Evolutionary conservation across 2,113 vertebrate species (phyloP), one percentile per base, ranked within the genome.

Genomic region (Neolamprologus longior): DNA sequence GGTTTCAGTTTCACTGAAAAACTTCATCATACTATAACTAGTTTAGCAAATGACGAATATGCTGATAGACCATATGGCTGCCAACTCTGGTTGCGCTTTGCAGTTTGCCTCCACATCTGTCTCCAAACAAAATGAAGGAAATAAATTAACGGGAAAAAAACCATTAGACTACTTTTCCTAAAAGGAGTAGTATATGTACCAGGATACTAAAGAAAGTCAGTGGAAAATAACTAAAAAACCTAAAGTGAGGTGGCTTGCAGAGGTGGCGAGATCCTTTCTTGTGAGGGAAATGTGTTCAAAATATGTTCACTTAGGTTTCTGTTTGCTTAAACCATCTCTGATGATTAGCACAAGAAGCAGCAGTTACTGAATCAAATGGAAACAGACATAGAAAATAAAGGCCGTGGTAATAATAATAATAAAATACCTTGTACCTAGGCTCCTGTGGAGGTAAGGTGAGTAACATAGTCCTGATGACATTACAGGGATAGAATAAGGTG

Each of bases 61-160:
- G 57, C 28, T 61, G 73, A 81, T 28, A 66, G 40, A 57, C 63
- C 73, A 54, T 81, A 78, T 83, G 80, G 76, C 83, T 85, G 54
- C 73, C 55, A 80, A 82, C 82, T 89, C 21, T 3, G 35, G 21
- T 78, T 68, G 35, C 3, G 3, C 52, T 87, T 58, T 53, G 15
- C 80, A 57, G 76, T 54, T 83, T 81, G 86, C 66, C 66, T 88
- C 63, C 21, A 79, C 85, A 90, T 85, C 83, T 89, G 89, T 80
- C 80, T 53, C 7, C 15, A 31, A 76, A 85, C 71, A 68, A 68
- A 83, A 83, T 11, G 35, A n/a, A 80, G 24, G 35, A 85, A 80
- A 84, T 63, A 4, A 37, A 68, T 14, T 7, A 85, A 68, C 4
- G 21, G 37, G 37, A 40, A 73, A 45, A 73, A 73, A 45, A 9